Evolutionary conservation across 2,888 invertebrate genomes (phyloP).

Genomic region (Caenorhabditis afra): DNA sequence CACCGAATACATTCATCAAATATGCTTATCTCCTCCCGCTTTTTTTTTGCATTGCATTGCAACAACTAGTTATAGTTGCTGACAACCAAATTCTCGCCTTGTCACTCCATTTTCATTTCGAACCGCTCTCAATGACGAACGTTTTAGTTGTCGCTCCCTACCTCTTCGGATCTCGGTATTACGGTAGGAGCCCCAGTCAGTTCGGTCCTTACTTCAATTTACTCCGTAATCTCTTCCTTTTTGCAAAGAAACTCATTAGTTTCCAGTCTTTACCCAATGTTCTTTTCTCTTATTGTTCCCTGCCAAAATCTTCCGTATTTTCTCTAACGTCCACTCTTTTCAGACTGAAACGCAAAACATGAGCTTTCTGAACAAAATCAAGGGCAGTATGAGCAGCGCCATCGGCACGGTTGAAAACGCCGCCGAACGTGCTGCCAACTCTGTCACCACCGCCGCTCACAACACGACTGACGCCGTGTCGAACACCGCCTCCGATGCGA

Average conservation of each 20-base stretch:
- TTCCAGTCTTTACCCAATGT: neutral
- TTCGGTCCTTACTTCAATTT: too few relatives aligned
- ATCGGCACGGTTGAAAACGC: conserved; percentile 25
- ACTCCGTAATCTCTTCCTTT: too few relatives aligned
- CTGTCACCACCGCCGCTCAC: conserved; percentile 17
- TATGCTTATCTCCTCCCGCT: neutral
- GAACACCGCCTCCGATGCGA: conserved; percentile 27
- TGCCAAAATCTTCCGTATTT: too few relatives aligned
- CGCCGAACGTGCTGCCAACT: conserved; percentile 27
- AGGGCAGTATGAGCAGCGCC: conserved; percentile 32
- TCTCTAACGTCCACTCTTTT: too few relatives aligned
- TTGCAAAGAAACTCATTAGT: too few relatives aligned
- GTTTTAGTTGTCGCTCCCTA: too few relatives aligned
- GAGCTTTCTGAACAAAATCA: conserved; percentile 54
- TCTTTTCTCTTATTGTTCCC: too few relatives aligned
- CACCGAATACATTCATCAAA: neutral
- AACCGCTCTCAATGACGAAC: too few relatives aligned
- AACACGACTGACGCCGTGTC: conserved; percentile 1
- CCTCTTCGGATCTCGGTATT: too few relatives aligned
- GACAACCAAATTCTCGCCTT: neutral
- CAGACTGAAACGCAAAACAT: conserved; percentile 33
- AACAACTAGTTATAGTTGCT: neutral
- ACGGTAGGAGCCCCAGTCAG: too few relatives aligned
- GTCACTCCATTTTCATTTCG: neutral
- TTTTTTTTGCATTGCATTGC: conserved; percentile 2